Conservation (phyloP, 2,113 vertebrate genomes). For the Pristiophorus japonicus region DNA sequence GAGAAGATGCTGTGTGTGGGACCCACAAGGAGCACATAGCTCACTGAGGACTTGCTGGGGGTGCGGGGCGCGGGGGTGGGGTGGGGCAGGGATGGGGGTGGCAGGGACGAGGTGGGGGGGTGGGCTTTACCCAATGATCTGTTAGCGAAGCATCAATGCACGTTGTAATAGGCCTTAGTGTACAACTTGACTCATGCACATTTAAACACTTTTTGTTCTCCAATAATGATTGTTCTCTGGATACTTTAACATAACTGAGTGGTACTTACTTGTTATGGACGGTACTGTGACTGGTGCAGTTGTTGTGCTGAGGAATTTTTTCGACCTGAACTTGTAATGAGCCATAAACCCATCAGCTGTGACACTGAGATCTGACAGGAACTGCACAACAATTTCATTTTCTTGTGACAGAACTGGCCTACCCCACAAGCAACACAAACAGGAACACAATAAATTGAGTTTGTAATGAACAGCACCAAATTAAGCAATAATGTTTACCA, state of each 20-base stretch:
- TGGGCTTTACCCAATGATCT: neutral
- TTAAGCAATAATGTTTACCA: neutral
- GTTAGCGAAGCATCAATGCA: neutral
- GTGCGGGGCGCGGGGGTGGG: too few species aligned
- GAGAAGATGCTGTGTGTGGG: neutral
- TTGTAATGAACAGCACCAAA: neutral
- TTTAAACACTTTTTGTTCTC: neutral
- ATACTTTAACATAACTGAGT: neutral
- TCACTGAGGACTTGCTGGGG: neutral
- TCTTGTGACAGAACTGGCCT: constrained; percentile 87
- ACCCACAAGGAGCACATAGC: neutral
- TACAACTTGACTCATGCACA: neutral
- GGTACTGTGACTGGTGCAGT: constrained; percentile 62
- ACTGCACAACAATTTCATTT: constrained; percentile 90
- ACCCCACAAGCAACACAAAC: neutral
- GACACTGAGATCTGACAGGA: constrained; percentile 92
- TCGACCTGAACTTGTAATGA: constrained; percentile 92
- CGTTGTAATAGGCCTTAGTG: neutral
- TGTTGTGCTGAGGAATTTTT: constrained; percentile 73
- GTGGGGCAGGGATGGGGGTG: too few species aligned
- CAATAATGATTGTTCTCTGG: neutral
- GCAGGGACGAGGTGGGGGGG: too few species aligned
- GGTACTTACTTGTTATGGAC: constrained; percentile 70
- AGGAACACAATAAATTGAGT: neutral
- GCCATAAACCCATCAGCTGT: constrained; percentile 94